These are phyloP conservation scores for Cecidostiba fungosa DNA, from an alignment of 2,888 invertebrate genomes.

Conservation along the genomic window DNA sequence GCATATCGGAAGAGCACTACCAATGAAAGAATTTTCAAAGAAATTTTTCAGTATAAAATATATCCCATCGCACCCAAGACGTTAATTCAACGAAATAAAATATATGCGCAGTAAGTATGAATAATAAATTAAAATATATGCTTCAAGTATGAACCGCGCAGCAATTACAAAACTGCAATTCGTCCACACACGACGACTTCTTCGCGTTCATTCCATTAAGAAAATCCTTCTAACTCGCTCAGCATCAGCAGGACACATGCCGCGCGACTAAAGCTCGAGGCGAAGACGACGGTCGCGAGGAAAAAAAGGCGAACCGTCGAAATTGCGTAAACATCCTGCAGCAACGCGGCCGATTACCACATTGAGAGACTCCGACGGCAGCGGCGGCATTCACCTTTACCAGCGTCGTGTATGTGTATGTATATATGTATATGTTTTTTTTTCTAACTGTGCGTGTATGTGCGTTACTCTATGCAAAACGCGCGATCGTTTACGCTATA, in stretches of 20 bases:
- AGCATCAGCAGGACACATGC: not conserved
- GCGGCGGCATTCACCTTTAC: conserved; percentile 70
- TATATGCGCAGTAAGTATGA: no score
- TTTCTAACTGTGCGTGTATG: conserved; percentile 2
- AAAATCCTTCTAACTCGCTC: conserved; percentile 18
- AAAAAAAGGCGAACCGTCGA: conserved; percentile 64
- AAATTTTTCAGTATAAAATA: not conserved
- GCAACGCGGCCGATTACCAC: conserved; percentile 76
- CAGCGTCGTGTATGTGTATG: conserved; percentile 26
- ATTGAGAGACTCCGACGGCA: conserved; percentile 53
- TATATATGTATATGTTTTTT: not conserved
- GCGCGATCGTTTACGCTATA: not conserved
- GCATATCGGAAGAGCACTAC: not conserved
- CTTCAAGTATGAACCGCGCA: not conserved
- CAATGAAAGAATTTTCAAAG: not conserved
- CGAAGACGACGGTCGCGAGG: not conserved
- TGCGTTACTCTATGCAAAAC: not conserved
- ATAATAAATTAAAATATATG: no score
- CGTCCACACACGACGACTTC: not conserved
- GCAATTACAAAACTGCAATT: conserved; percentile 39
- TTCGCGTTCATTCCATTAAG: conserved; percentile 23
- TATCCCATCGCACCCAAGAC: no score
- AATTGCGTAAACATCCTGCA: conserved; percentile 78
- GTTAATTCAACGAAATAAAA: no score
- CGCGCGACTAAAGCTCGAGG: not conserved